Base-by-base conservation (phyloP, 35 echinoderm and acorn worm species). In the Holothuria glaberrima region DNA sequence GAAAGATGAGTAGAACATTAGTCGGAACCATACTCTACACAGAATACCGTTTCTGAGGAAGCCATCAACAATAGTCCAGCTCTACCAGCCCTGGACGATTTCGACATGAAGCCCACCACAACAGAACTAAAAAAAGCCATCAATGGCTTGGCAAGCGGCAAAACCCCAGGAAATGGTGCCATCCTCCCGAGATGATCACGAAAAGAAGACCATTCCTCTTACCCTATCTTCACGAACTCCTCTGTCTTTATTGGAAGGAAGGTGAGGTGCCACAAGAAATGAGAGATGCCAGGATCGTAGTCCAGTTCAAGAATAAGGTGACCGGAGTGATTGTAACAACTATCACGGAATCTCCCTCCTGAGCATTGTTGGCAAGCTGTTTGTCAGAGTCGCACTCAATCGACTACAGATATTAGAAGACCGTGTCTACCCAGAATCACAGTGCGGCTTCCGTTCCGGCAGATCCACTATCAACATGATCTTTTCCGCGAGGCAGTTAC, bases 271-370 rank as follows among this genome's bases (percentile, higher is more conserved):
- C 86, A 41, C 36, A 72, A 34, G 48, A 74, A 27, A 88, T 71
- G 66, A 26, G 26, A 48, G 30, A 94, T 72, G 71, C 89, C 25
- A 86, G 45, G 54, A 94, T 94, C 30, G 33, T 90, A 16, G 78
- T 80, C 16, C 88, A 92, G 5, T 95, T 58, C 67, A 92, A 95
- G 56, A 92, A 90, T 68, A 92, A 68, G 86, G 90, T 16, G 86
- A 89, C 31, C 62, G 86, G 38, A 73, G 75, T 30, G 90, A 89
- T 22, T 95, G 90, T 41, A 92, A 95, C 90, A 95, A 92, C 62
- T 90, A 94, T 30, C 36, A 31, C 17, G 74, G 90, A 17, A 87
- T 88, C 46, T 88, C 76, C 22, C 48, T 93, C 30, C 75, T 89
- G 27, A 94, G 78, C 69, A 87, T 91, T 36, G 90, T 91, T 31